phyloP scores from a whole-genome alignment of 2,888 invertebrate genomes.

The Tribolium freemani region DNA sequence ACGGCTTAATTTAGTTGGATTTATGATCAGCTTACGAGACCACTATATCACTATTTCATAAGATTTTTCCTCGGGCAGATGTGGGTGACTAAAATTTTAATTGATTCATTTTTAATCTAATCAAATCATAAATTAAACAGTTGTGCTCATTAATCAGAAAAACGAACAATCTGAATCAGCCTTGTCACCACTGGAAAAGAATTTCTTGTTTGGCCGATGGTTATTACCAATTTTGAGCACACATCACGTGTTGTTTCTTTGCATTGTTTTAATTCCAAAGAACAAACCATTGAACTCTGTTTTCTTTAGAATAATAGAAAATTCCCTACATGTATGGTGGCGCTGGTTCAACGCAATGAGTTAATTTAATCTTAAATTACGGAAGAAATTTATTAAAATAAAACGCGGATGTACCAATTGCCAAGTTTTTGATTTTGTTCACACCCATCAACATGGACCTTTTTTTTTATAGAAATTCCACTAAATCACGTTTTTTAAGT shows the following conservation, averaged over 20 bases:
- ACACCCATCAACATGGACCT: neutral
- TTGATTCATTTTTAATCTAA: neutral
- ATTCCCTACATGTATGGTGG: neutral
- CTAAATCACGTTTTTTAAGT: neutral
- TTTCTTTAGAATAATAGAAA: neutral
- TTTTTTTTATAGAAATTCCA: neutral
- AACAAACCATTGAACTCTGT: neutral
- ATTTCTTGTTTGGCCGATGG: too few relatives aligned
- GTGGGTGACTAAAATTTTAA: neutral
- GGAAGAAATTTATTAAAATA: neutral
- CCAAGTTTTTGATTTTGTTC: neutral
- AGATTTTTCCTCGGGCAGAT: neutral
- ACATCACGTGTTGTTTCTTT: neutral
- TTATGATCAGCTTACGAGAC: neutral
- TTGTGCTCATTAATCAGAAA: neutral
- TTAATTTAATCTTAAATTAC: neutral
- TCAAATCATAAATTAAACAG: neutral
- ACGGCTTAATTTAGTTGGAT: neutral
- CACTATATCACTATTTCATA: neutral
- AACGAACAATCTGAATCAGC: neutral
- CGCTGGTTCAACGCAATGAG: too few relatives aligned
- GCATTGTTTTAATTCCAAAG: neutral
- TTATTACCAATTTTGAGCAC: neutral
- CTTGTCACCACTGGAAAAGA: too few relatives aligned
- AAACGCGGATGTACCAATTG: neutral